Evolutionary conservation across 2,888 invertebrate species (phyloP), one percentile per base, ranked within the genome.

Genomic region (Callimorpha dominula): DNA sequence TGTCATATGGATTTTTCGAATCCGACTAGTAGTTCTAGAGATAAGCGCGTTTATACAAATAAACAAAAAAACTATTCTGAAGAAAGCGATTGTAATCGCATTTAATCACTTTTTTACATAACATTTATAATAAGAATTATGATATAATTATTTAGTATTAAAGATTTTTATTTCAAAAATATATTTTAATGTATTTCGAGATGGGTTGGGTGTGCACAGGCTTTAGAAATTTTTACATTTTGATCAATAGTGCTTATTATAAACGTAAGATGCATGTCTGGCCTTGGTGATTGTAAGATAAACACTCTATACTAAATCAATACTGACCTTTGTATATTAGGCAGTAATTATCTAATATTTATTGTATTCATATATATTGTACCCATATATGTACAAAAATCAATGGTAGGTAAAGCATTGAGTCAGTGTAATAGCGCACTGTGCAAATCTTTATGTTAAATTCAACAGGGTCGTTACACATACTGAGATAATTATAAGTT

Each of bases 251-350:
- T 70, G 54, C 60, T 74, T 72, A 74, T 73, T 68, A 74, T 31
- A 78, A 81, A 86, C 77, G 79, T 88, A 86, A 75, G 79, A 66
- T 75, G 60, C 66, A 12, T 63, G 65, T 74, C 68, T 76, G 77
- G 70, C 94, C 93, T 93, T 93, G 91, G 86, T 90, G 93, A 93
- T 91, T 92, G 90, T 88, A 86, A 88, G 89, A 85, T 90, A 93
- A 93, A 94, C 88, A 92, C 86, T 82, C 54, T 81, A 85, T 88
- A 89, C 89, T 92, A 20, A 89, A 89, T 92, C 87, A 84, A 85
- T 80, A 84, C 73, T 90, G 93, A 92, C 94, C 94, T 94, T 89
- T 90, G 83, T 87, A 88, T 89, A 92, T 92, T 90, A 88, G 87
- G 90, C 87, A 88, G 87, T 87, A 84, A 88, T 86, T 80, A 49